A percentile compares a stretch with the other conserved stretches of the same genome.
These are phyloP conservation scores for Sinocyclocheilus anophthalmus DNA, from an alignment of 2,113 vertebrate genomes.

Conservation along the genomic window DNA sequence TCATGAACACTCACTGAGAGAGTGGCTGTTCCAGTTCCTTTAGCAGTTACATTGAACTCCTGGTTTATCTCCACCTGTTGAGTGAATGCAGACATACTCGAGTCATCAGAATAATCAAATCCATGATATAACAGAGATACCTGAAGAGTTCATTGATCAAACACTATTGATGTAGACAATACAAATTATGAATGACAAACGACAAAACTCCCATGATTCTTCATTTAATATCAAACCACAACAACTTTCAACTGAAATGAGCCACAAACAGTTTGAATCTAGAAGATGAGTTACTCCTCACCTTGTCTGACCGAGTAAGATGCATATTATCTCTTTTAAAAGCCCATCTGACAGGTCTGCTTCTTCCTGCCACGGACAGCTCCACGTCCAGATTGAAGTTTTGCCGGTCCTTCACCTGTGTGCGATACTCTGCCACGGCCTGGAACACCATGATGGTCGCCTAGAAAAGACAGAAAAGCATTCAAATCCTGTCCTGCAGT, in stretches of 20 bases:
- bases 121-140: no score
- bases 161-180: no score
- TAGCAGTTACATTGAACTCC: constrained; percentile 74
- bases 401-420: constrained; percentile 15
- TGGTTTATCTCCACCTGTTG: constrained; percentile 68
- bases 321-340: constrained; percentile 65
- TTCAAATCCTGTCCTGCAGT: no score
- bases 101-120: background rate
- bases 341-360: constrained; percentile 17
- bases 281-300: background rate
- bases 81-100: background rate
- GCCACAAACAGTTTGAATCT: no score
- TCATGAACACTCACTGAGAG: constrained; percentile 69
- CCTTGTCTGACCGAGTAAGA: constrained; percentile 35
- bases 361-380: constrained; percentile 74
- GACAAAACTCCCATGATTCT: no score
- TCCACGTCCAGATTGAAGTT: constrained; percentile 79
- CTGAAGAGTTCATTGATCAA: no score
- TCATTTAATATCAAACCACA: no score
- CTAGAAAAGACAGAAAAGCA: no score
- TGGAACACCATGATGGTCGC: constrained; percentile 83
- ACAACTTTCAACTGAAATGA: no score
- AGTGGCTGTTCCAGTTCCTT: constrained; percentile 77
- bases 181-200: no score
- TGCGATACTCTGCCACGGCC: constrained; percentile 83